Percentiles rank a stretch among this genome's conserved stretches.
Conservation (phyloP, 1,140 invertebrate species). For the Dendroctonus valens region DNA sequence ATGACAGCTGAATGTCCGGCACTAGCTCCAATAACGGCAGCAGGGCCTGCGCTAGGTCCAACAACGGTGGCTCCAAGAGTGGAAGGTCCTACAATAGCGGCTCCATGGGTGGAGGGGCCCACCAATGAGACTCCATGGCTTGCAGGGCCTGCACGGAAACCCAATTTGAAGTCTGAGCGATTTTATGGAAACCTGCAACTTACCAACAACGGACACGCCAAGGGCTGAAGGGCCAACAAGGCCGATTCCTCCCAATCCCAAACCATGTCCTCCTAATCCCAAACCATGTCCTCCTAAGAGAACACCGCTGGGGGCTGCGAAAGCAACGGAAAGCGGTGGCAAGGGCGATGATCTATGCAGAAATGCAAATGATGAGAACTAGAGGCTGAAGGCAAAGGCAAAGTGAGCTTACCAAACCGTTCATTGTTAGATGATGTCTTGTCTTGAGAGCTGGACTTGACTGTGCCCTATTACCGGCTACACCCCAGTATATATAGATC, state of each 20-base stretch:
- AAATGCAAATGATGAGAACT: not conserved
- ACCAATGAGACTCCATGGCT: conserved; percentile 15
- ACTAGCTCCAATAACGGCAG: conserved; percentile 33
- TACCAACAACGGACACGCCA: not conserved
- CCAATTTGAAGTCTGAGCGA: not conserved
- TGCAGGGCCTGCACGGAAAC: conserved; percentile 20
- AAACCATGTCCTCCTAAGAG: conserved; percentile 10
- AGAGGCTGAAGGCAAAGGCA: not conserved
- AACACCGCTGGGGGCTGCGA: conserved; percentile 28
- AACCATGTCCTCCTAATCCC: conserved; percentile 18
- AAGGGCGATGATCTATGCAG: conserved; percentile 31
- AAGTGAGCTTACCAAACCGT: conserved; percentile 35
- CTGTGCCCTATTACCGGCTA: conserved; percentile 23
- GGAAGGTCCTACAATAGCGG: conserved; percentile 13
- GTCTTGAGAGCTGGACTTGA: conserved; percentile 26
- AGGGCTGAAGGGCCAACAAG: conserved; percentile 2
- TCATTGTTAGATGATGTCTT: conserved; percentile 33
- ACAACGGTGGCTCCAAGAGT: conserved; percentile 20
- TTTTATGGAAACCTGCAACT: not conserved
- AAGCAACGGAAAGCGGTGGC: conserved; percentile 35
- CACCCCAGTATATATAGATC: conserved; percentile 28
- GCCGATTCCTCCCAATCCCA: conserved; percentile 12
- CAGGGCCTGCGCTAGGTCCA: conserved; percentile 20
- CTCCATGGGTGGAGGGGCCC: conserved; percentile 15
- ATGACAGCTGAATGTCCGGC: conserved; percentile 15